phyloP scores from a whole-genome alignment of 2,888 invertebrate species.

The Graphium colonna region DNA sequence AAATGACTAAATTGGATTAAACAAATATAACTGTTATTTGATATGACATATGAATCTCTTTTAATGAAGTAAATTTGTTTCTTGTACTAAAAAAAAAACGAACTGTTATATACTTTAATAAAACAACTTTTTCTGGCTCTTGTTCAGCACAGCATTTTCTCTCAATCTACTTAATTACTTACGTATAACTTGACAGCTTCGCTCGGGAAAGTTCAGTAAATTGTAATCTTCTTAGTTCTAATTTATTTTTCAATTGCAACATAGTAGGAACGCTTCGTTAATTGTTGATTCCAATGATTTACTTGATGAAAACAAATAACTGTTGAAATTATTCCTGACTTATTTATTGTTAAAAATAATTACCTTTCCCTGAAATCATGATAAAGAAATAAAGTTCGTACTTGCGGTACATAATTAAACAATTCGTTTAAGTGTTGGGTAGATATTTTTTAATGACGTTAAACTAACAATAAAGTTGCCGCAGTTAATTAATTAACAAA shows the following conservation, averaged over 20 bases:
- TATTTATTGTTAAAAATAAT: conserved; percentile 15
- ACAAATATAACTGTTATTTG: too few relatives aligned
- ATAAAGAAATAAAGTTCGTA: conserved; percentile 9
- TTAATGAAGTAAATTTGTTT: too few relatives aligned
- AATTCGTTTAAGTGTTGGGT: conserved; percentile 4
- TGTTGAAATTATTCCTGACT: conserved; percentile 12
- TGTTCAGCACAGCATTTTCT: conserved; percentile 1
- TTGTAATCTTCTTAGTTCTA: conserved; percentile 15
- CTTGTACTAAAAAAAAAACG: too few relatives aligned
- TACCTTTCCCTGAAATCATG: conserved; percentile 19
- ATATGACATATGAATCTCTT: too few relatives aligned
- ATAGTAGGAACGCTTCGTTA: conserved; percentile 12
- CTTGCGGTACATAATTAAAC: conserved; percentile 17
- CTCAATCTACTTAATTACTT: conserved; percentile 16
- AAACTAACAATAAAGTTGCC: too few relatives aligned
- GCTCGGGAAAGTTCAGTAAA: conserved; percentile 3
- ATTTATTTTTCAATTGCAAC: conserved; percentile 14
- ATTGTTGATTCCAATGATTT: too few relatives aligned
- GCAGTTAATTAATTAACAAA: too few relatives aligned
- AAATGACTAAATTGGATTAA: too few relatives aligned
- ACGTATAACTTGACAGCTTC: conserved; percentile 7
- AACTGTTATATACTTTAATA: too few relatives aligned
- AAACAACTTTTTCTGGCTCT: background rate
- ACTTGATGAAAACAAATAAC: conserved; percentile 23
- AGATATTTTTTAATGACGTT: too few relatives aligned